phyloP scores from a whole-genome alignment of 1,140 invertebrate species.

The Melitaea cinxia region DNA sequence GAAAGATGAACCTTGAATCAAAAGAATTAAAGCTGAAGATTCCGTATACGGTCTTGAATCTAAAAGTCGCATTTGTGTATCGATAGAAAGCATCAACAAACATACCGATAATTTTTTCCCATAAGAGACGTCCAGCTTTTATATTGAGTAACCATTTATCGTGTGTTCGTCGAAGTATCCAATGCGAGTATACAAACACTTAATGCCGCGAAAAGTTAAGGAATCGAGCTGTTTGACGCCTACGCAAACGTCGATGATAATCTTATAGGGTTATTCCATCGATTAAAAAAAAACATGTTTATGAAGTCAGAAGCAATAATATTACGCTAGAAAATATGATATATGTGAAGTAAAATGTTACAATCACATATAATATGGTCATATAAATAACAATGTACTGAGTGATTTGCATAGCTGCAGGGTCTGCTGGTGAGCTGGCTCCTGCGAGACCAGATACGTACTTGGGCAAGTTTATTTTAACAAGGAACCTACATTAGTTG shows the following conservation, averaged over 20 bases:
- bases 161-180: constrained; percentile 50
- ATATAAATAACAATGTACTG: not conserved
- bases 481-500: not conserved
- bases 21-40: not conserved
- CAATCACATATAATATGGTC: not conserved
- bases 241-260: constrained; percentile 49
- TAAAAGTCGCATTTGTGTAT: constrained; percentile 34
- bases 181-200: constrained; percentile 69
- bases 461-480: not conserved
- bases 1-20: not conserved
- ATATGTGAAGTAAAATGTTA: not conserved
- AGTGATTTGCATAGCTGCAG: not conserved
- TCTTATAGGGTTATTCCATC: constrained; percentile 15
- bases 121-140: constrained; percentile 45
- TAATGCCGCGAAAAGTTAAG: constrained; percentile 69
- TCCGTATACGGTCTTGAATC: not conserved
- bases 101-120: constrained; percentile 63
- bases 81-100: constrained; percentile 51
- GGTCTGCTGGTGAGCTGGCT: not conserved
- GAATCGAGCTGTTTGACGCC: constrained; percentile 60
- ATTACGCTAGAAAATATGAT: not conserved
- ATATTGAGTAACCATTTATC: constrained; percentile 62
- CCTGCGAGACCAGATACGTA: not conserved
- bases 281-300: constrained; percentile 1
- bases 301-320: not conserved